These are phyloP conservation scores for Cheilosia pagana DNA, from an alignment of 2,888 invertebrate species.

Conservation along the genomic window DNA sequence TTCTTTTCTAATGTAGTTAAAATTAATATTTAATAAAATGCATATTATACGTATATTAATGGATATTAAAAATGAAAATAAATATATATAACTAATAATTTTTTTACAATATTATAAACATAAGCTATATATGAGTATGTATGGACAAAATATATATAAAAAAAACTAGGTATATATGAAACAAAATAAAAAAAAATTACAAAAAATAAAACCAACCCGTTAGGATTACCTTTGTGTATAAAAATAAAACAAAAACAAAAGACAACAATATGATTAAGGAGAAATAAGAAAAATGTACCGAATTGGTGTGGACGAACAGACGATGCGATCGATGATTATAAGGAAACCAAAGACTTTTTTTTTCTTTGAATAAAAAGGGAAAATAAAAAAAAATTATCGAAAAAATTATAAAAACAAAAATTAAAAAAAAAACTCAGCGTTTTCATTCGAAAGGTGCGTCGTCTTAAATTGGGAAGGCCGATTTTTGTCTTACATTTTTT, in stretches of 20 bases:
- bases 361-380: constrained; percentile 80
- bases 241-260: constrained; percentile 30
- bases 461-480: constrained; percentile 18
- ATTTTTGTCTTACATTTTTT: background rate
- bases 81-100: constrained; percentile 72
- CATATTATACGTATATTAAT: constrained; percentile 74
- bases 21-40: constrained; percentile 44
- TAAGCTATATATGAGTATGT: constrained; percentile 73
- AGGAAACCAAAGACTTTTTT: constrained; percentile 83
- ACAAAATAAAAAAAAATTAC: constrained; percentile 34
- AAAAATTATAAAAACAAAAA: constrained; percentile 71
- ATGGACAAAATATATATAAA: constrained; percentile 58
- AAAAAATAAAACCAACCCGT: constrained; percentile 42
- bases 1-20: constrained; percentile 67
- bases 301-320: constrained; percentile 55
- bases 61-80: constrained; percentile 40
- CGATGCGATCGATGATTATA: constrained; percentile 74
- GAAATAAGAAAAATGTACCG: constrained; percentile 52
- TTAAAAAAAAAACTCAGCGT: constrained; percentile 39
- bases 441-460: constrained; percentile 27
- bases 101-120: constrained; percentile 74
- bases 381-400: constrained; percentile 76
- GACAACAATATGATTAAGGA: constrained; percentile 49
- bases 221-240: constrained; percentile 70
- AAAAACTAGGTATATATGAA: constrained; percentile 55